Conservation (phyloP, 2,888 invertebrate genomes). For the Amphipyra berbera region DNA sequence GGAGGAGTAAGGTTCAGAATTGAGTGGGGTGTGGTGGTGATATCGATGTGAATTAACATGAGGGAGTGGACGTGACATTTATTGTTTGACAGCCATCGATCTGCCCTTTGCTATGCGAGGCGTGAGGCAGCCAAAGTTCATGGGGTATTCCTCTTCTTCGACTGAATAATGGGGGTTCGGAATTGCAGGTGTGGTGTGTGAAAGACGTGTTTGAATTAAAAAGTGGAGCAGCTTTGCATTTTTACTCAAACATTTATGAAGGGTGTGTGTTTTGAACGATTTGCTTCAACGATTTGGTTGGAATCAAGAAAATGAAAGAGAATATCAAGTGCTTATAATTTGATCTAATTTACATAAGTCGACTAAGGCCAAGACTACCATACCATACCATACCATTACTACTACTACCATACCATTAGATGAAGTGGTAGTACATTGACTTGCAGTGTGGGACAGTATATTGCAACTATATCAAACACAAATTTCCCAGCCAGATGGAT, state of each 20-base stretch:
- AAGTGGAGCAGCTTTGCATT: conserved; percentile 41
- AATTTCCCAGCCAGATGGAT: too few species aligned
- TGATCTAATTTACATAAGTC: too few species aligned
- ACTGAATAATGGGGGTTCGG: conserved; percentile 59
- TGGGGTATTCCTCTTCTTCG: conserved; percentile 62
- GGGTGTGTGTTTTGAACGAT: background rate
- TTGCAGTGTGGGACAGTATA: too few species aligned
- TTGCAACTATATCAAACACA: too few species aligned
- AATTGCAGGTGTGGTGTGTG: conserved; percentile 62
- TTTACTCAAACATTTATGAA: background rate
- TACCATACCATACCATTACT: too few species aligned
- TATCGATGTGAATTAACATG: conserved; percentile 74
- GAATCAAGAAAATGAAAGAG: background rate
- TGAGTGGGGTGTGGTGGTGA: conserved; percentile 15
- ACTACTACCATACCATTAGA: background rate
- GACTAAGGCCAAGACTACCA: too few species aligned
- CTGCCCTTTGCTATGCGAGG: conserved; percentile 88
- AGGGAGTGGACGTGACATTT: conserved; percentile 90
- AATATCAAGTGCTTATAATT: background rate
- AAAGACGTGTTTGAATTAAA: conserved; percentile 57
- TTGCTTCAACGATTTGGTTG: background rate
- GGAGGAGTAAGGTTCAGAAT: conserved; percentile 55
- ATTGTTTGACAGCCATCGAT: conserved; percentile 90
- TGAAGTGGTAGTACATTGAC: too few species aligned
- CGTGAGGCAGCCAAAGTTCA: conserved; percentile 84